Base-by-base conservation (phyloP, 2,797 vertebrate species). In the Chrysocyon brachyurus region DNA sequence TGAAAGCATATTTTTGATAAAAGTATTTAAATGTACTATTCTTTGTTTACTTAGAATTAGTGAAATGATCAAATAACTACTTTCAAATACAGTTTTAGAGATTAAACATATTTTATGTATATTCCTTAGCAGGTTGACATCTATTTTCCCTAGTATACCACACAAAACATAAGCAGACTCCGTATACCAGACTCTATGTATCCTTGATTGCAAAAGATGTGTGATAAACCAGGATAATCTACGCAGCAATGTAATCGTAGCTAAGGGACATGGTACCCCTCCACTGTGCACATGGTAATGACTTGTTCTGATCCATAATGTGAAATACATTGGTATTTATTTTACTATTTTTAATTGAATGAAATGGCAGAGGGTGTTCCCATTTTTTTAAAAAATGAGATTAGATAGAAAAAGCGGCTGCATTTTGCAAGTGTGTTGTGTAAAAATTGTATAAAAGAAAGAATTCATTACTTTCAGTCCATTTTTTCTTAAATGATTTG, bases 341-440 rank as follows among this genome's bases (percentile, higher is more conserved):
- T 94, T 93, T 56, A 63, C 49, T 90, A 70, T 66, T 64, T 97
- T 93, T 95, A 92, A 91, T 40, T 52, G 0, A 46, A 94, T 72
- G 26, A 93, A 92, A 94, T 46, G 88, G 46, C 59, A 94, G 85
- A 84, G 63, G 90, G 83, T 36, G 96, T 94, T 90, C 61, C 82
- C 26, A 22, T 79, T 81, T 40, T 6, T 40, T 4, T 31, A 82
- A 56, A 90, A 57, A 66, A 56, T 21, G 26, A 52, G 46, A 52
- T 57, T 73, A 88, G 73, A 9, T 12, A 70, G 46, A 56, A 96
- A 93, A 95, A 88, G 66, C 19, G 31, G 14, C 26, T 73, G 36
- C 33, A 86, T 61, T 94, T 90, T 72, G 6, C 63, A 90, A 88
- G 70, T 52, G 11, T 59, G 77, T 77, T 46, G 24, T 6, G 14